Evolutionary conservation across 2,113 vertebrate species (phyloP).

Genomic region (Passer montanus): DNA sequence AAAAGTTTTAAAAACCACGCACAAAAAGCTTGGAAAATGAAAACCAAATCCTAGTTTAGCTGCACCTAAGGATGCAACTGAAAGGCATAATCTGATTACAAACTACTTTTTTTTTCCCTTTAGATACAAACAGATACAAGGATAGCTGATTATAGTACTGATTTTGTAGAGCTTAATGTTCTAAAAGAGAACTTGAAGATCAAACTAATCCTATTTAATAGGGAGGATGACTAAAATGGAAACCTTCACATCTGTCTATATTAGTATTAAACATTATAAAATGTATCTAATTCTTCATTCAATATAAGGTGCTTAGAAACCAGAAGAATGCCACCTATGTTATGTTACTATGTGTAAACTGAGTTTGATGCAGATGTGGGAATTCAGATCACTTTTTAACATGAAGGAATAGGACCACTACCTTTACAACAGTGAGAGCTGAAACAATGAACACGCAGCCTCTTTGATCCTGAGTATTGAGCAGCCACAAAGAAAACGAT

Average conservation of each 20-base stretch:
- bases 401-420: not conserved
- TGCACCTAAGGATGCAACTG: not conserved
- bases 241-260: not conserved
- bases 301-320: not conserved
- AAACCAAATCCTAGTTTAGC: conserved; percentile 17
- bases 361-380: not conserved
- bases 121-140: not conserved
- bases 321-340: not conserved
- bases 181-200: conserved; percentile 17
- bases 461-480: not conserved
- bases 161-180: not conserved
- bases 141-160: not conserved
- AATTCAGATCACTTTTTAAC: not conserved
- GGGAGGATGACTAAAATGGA: not conserved
- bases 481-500: not conserved
- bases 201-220: conserved; percentile 46
- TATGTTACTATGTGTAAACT: not conserved
- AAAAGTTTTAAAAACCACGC: not conserved
- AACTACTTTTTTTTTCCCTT: not conserved
- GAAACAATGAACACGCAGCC: not conserved
- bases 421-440: not conserved
- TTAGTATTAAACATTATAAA: conserved; percentile 26
- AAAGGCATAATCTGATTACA: conserved; percentile 55
- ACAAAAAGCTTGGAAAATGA: not conserved
- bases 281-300: not conserved